These are phyloP conservation scores for Acanthornis magna DNA, from an alignment of 2,797 vertebrate genomes.

Conservation along the genomic window DNA sequence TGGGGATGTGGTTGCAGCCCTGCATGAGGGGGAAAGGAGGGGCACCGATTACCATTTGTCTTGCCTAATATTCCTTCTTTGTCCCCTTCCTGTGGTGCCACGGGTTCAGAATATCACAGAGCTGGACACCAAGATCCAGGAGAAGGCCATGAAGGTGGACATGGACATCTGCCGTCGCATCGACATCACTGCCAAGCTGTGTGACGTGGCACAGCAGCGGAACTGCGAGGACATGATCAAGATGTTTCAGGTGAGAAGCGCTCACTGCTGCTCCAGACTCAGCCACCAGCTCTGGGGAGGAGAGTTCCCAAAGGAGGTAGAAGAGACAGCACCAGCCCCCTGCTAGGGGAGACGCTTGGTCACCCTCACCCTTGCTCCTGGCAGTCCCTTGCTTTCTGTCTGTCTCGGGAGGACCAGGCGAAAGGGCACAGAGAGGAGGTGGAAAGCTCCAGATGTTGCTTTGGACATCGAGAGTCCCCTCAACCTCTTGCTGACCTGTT, in stretches of 20 bases:
- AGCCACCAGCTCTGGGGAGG: neutral
- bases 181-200: slow-evolving; percentile 94
- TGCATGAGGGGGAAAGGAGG: rapidly evolving
- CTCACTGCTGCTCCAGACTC: neutral
- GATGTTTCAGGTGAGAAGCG: slow-evolving; percentile 88
- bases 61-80: neutral
- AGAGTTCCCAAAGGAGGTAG: slow-evolving; percentile 28
- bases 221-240: slow-evolving; percentile 95
- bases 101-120: slow-evolving; percentile 86
- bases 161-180: slow-evolving; percentile 98
- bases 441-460: neutral
- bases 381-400: neutral
- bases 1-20: neutral
- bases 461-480: neutral
- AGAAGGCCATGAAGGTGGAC: slow-evolving; percentile 97
- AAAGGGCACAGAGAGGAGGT: neutral
- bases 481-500: neutral
- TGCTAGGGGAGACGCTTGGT: neutral
- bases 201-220: slow-evolving; percentile 92
- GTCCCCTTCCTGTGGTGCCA: neutral
- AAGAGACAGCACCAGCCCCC: neutral
- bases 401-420: neutral
- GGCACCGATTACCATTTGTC: rapidly evolving
- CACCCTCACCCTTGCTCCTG: neutral
- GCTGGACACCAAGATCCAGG: slow-evolving; percentile 95